Percentiles rank a stretch among this genome's conserved stretches.
These are phyloP conservation scores for Cerceris rybyensis DNA, from an alignment of 2,888 invertebrate genomes.

Conservation along the genomic window DNA sequence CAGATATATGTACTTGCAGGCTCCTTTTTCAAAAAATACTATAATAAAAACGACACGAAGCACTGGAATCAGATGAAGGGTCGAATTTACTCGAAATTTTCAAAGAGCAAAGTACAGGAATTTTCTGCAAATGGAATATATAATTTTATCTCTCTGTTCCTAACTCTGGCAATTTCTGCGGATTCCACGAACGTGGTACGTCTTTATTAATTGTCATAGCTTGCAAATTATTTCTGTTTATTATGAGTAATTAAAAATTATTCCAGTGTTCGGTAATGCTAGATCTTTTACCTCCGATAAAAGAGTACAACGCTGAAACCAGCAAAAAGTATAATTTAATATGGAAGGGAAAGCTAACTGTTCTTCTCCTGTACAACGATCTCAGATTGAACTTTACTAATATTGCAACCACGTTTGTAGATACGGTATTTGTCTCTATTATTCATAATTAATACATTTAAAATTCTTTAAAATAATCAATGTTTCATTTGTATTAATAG, in stretches of 20 bases:
- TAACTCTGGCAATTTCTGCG: constrained; percentile 81
- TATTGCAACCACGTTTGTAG: constrained; percentile 63
- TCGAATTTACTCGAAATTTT: constrained; percentile 85
- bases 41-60: constrained; percentile 71
- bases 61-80: constrained; percentile 83
- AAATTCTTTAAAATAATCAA: not conserved
- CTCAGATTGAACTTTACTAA: constrained; percentile 60
- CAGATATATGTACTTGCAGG: constrained; percentile 65
- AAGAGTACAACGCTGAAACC: constrained; percentile 62
- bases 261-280: constrained; percentile 74
- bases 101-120: constrained; percentile 83
- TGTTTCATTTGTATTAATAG: constrained; percentile 51
- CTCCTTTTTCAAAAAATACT: constrained; percentile 75
- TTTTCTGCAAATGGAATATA: constrained; percentile 84
- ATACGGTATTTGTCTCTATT: constrained; percentile 58
- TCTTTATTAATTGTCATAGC: constrained; percentile 19
- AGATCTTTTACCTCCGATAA: constrained; percentile 72
- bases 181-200: constrained; percentile 81
- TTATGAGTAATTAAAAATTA: not conserved
- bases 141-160: constrained; percentile 83
- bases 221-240: constrained; percentile 2
- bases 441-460: constrained; percentile 1
- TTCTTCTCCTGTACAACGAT: constrained; percentile 75
- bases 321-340: constrained; percentile 68
- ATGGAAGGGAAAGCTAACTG: constrained; percentile 76